A percentile compares a stretch with the other conserved stretches of the same genome.
phyloP scores from a whole-genome alignment of 2,797 vertebrate genomes.

The Phoxinus dragarum region DNA sequence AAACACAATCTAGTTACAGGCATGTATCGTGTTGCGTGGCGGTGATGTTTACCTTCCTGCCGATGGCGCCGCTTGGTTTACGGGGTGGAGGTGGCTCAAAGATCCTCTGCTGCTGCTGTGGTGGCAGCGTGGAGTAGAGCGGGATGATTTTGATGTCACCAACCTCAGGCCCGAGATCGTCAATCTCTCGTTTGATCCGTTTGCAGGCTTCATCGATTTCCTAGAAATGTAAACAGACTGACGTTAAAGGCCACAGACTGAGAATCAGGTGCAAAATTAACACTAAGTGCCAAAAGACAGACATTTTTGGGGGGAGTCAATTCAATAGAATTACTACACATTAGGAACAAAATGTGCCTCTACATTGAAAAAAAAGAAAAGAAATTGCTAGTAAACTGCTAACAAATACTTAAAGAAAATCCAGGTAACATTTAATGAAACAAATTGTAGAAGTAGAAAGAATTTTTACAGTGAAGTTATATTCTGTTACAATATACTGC shows the following conservation, averaged over 20 bases:
- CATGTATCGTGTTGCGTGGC: neutral
- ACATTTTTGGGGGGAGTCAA: neutral
- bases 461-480: too few species aligned
- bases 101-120: constrained; percentile 97
- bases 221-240: constrained; percentile 72
- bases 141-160: constrained; percentile 99
- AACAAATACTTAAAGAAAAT: neutral
- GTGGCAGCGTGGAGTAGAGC: constrained; percentile 97
- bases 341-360: neutral
- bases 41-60: constrained; percentile 87
- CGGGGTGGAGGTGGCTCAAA: constrained; percentile 97
- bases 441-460: too few species aligned
- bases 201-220: constrained; percentile 99
- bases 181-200: constrained; percentile 97
- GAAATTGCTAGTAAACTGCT: neutral
- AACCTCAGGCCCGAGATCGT: constrained; percentile 97
- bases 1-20: neutral
- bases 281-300: neutral
- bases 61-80: constrained; percentile 95
- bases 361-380: neutral
- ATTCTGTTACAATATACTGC: neutral
- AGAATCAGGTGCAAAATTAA: neutral
- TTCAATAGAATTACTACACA: neutral
- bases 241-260: constrained; percentile 2
- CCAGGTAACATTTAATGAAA: too few species aligned